phyloP scores from a whole-genome alignment of 2,797 vertebrate species.

The Manis crassicaudata region DNA sequence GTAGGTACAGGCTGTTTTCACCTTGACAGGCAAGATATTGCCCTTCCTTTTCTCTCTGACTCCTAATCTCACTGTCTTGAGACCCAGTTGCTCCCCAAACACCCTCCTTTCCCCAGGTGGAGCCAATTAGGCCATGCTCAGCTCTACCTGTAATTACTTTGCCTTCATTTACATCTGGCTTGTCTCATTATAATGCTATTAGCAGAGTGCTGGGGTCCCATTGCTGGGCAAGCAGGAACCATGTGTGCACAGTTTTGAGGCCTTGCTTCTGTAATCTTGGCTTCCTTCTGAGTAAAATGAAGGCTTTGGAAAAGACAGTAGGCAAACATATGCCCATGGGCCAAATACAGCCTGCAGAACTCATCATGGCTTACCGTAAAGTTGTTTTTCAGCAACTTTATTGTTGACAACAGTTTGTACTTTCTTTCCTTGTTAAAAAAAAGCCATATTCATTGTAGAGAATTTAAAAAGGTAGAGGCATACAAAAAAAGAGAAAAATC shows the following conservation, averaged over 20 bases:
- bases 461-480: background rate
- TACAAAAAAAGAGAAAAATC: background rate
- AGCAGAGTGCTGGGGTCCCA: background rate
- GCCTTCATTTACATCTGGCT: background rate
- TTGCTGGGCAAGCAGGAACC: background rate
- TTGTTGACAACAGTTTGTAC: background rate
- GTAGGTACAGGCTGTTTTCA: rapidly evolving
- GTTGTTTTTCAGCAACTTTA: background rate
- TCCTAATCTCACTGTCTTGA: background rate
- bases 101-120: background rate
- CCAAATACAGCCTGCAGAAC: background rate
- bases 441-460: background rate
- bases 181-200: background rate
- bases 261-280: background rate
- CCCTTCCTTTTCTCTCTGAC: background rate
- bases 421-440: constrained; percentile 46
- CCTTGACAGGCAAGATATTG: background rate
- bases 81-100: background rate
- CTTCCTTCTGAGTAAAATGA: background rate
- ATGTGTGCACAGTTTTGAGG: too few species aligned
- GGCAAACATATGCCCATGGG: rapidly evolving
- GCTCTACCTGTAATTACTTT: constrained; percentile 20
- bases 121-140: background rate
- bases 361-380: background rate
- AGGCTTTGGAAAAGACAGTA: background rate